These are phyloP conservation scores for Scomberomorus guttatus DNA, from an alignment of 2,797 vertebrate species.

Conservation along the genomic window DNA sequence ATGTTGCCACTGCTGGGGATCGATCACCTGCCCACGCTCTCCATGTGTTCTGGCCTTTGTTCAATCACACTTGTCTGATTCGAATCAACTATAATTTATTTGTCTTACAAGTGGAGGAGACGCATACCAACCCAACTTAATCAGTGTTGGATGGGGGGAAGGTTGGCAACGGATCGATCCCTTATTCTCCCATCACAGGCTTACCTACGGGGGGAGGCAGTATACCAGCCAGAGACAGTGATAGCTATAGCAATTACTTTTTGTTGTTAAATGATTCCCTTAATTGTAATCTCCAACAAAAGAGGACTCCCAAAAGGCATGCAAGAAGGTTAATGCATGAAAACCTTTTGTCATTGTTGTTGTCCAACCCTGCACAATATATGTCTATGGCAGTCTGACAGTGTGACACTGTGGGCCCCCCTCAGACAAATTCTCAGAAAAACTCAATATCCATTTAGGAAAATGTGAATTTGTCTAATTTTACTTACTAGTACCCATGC, in stretches of 20 bases:
- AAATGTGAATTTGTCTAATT: background rate
- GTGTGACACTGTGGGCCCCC: too few relatives aligned
- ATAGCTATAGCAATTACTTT: slow-evolving; percentile 21
- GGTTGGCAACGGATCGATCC: slow-evolving; percentile 65
- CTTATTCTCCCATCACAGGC: slow-evolving; percentile 41
- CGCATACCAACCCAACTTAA: slow-evolving; percentile 64
- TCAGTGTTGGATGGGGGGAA: slow-evolving; percentile 57
- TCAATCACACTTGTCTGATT: slow-evolving; percentile 76
- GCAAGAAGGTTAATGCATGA: too few relatives aligned
- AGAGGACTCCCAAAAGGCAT: background rate
- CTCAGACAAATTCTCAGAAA: too few relatives aligned
- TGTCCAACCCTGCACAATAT: background rate
- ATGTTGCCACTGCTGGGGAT: slow-evolving; percentile 65
- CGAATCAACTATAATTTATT: slow-evolving; percentile 81
- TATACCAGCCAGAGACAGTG: slow-evolving; percentile 17
- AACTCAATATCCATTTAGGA: too few relatives aligned
- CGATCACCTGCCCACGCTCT: slow-evolving; percentile 57
- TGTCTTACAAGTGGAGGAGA: slow-evolving; percentile 74
- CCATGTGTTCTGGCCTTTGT: slow-evolving; percentile 68
- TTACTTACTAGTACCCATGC: background rate
- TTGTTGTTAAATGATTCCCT: slow-evolving; percentile 5
- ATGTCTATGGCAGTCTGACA: background rate
- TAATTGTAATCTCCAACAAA: slow-evolving; percentile 5
- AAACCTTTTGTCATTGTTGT: too few relatives aligned
- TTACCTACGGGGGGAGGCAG: slow-evolving; percentile 27